Percentiles rank a stretch among this genome's conserved stretches.
Evolutionary conservation across 2,888 invertebrate species (phyloP).

Genomic region (Steinernema hermaphroditum): DNA sequence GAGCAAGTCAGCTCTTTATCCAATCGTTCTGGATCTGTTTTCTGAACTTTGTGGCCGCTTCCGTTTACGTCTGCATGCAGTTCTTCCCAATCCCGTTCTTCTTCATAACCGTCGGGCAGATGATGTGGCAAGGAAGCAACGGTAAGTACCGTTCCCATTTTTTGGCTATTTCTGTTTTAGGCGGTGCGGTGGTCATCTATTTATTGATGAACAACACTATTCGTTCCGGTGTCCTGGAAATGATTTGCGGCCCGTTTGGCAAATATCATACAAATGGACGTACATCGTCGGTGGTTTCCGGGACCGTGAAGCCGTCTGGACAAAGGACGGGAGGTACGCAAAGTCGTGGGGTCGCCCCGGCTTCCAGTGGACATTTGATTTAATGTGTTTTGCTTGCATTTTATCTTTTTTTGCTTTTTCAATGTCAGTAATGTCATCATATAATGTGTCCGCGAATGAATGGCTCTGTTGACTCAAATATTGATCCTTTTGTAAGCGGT

Average conservation of each 20-base stretch:
- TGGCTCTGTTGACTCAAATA: too few species aligned
- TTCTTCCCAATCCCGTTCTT: background rate
- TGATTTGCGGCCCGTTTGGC: background rate
- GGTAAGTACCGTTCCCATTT: slow-evolving; percentile 4
- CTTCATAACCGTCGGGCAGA: slow-evolving; percentile 20
- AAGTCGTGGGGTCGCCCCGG: too few species aligned
- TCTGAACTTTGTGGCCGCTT: slow-evolving; percentile 5
- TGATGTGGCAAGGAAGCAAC: slow-evolving; percentile 28
- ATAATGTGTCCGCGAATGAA: too few species aligned
- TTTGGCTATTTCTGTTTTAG: background rate
- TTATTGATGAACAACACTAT: slow-evolving; percentile 19
- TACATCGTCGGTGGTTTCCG: too few species aligned
- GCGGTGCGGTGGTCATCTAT: slow-evolving; percentile 28
- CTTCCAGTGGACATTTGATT: too few species aligned
- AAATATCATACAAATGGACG: too few species aligned
- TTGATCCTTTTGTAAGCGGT: too few species aligned
- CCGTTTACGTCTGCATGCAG: slow-evolving; percentile 25
- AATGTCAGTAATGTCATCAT: too few species aligned
- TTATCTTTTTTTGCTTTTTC: too few species aligned
- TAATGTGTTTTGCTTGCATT: too few species aligned
- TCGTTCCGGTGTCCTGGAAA: background rate
- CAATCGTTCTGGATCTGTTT: slow-evolving; percentile 20
- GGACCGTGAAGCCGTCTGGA: too few species aligned
- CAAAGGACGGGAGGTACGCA: too few species aligned
- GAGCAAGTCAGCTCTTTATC: slow-evolving; percentile 6